Percentiles rank a stretch among this genome's conserved stretches.
These are phyloP conservation scores for Drosophila setosimentum DNA, from an alignment of 2,888 invertebrate species.

Conservation along the genomic window DNA sequence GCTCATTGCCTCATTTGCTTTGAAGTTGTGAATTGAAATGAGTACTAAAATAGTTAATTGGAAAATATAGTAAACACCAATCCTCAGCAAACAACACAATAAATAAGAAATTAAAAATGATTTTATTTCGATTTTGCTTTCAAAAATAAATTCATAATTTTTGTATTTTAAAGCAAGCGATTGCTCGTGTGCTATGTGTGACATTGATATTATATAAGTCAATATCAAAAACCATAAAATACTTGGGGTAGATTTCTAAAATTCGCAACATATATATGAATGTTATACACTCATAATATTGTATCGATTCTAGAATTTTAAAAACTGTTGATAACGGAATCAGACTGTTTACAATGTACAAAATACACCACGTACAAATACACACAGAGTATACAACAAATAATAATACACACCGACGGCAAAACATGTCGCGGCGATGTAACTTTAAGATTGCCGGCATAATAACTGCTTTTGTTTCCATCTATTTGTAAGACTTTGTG, in stretches of 20 bases:
- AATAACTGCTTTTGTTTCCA: conserved; percentile 43
- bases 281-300: too few relatives aligned
- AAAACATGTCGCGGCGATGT: conserved; percentile 31
- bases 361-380: neutral
- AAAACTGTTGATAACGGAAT: neutral
- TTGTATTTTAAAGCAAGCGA: neutral
- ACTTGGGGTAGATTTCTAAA: neutral
- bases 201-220: neutral
- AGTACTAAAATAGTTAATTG: neutral
- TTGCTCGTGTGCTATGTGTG: fast-evolving
- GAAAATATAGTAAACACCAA: neutral
- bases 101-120: neutral
- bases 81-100: neutral
- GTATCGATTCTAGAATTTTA: neutral
- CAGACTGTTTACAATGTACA: neutral
- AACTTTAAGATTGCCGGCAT: conserved; percentile 45
- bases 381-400: conserved; percentile 33
- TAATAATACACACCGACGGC: conserved; percentile 31
- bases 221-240: neutral
- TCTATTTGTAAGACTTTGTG: conserved; percentile 39
- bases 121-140: neutral
- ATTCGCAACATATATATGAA: neutral
- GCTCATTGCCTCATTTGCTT: too few relatives aligned
- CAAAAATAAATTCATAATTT: neutral
- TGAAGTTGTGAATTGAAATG: too few relatives aligned